Conservation (phyloP, 2,797 vertebrate genomes). For the Channa striata region DNA sequence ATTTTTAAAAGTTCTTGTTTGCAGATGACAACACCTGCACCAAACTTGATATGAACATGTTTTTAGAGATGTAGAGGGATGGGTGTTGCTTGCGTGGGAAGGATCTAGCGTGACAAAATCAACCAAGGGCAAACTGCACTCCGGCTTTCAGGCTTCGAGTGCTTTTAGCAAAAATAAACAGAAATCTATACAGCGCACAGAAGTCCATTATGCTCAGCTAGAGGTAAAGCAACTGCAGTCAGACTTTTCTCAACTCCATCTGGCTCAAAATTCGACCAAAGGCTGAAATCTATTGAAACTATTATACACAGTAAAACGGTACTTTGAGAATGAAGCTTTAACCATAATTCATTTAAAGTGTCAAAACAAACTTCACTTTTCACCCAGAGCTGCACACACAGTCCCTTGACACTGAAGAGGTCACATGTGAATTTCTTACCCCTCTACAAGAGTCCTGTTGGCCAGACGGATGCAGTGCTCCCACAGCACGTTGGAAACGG, state of each 20-base stretch:
- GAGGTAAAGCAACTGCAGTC: background rate
- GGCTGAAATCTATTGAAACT: background rate
- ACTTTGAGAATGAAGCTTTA: background rate
- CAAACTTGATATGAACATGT: background rate
- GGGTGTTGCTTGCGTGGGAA: slow-evolving; percentile 8
- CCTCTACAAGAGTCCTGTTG: slow-evolving; percentile 97
- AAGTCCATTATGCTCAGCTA: background rate
- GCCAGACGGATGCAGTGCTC: slow-evolving; percentile 98
- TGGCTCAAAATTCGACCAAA: background rate
- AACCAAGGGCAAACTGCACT: slow-evolving; percentile 8
- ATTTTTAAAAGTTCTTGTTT: background rate
- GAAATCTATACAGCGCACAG: slow-evolving; percentile 11
- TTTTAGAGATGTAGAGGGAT: slow-evolving; percentile 4
- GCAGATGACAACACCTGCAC: background rate
- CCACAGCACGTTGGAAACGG: slow-evolving; percentile 98
- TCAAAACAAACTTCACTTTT: background rate
- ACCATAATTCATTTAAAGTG: background rate
- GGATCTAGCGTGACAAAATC: background rate
- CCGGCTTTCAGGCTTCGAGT: background rate
- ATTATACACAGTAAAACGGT: background rate
- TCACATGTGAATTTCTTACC: slow-evolving; percentile 83
- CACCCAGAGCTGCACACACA: background rate
- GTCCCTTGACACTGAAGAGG: background rate
- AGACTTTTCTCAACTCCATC: background rate
- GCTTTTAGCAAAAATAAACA: slow-evolving; percentile 20